A percentile compares a stretch with the other conserved stretches of the same genome.
These are phyloP conservation scores for Gallirallus australis DNA, from an alignment of 2,797 vertebrate species.

Conservation along the genomic window DNA sequence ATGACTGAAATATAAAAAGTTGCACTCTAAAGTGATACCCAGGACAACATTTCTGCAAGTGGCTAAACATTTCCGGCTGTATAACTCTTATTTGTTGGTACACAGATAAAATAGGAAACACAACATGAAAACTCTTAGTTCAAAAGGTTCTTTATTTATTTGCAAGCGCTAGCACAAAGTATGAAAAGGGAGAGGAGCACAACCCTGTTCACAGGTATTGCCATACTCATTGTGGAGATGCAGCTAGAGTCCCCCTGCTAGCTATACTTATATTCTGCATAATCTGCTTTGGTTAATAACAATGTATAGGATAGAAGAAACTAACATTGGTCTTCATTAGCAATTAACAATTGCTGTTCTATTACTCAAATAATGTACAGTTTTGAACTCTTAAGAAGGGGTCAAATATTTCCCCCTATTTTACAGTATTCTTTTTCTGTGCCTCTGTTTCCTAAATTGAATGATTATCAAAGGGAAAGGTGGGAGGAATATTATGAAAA, in stretches of 20 bases:
- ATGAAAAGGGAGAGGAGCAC: background rate
- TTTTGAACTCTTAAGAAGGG: background rate
- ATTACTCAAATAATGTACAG: background rate
- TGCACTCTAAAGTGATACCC: background rate
- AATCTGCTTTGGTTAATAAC: background rate
- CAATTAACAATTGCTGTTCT: background rate
- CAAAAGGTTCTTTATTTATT: background rate
- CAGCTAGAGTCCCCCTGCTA: background rate
- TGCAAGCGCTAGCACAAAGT: background rate
- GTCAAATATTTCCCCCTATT: background rate
- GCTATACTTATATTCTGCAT: background rate
- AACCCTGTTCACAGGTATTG: background rate
- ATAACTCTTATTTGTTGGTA: background rate
- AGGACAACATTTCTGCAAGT: background rate
- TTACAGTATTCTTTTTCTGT: background rate
- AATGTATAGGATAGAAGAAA: background rate
- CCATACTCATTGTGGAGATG: background rate
- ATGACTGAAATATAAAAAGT: background rate
- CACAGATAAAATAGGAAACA: background rate
- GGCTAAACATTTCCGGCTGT: background rate
- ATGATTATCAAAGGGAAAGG: background rate
- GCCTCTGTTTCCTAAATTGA: background rate
- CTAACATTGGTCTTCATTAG: background rate
- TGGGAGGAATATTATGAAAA: background rate
- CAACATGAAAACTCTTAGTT: background rate